Evolutionary conservation across 2,888 invertebrate species (phyloP), one percentile per base, ranked within the genome.

Genomic region (Apantesis nais): DNA sequence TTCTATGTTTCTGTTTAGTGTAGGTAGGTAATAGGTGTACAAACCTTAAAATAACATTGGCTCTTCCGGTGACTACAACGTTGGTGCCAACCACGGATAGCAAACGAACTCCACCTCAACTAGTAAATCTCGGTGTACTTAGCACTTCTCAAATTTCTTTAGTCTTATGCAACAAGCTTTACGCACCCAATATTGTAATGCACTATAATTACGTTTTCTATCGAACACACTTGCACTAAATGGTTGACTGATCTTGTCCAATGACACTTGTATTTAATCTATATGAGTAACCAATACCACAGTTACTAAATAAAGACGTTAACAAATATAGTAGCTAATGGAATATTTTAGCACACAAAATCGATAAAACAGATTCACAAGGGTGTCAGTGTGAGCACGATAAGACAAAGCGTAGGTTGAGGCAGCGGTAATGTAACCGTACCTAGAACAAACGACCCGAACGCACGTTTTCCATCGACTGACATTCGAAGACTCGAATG

Each of bases 1-100:
- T 77, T 72, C 74, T 78, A 71, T 75, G 77, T 75, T 81, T 83
- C 76, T 74, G 77, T 77, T 77, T 80, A 82, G 78, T 83, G 74
- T 75, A 80, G 68, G 67, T 77, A 84, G 78, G 80, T 84, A 75
- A 77, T 81, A 75, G 75, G 62, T 66, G 55, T 70, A 88, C 91
- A 78, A 88, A 94, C 94, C 93, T 93, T 92, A 93, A 90, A 91
- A 92, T 91, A 93, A 90, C 94, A 94, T 94, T 94, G 90, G 91
- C 90, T 91, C 90, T 91, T 92, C 90, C 90, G 90, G 90, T 90
- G 89, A 88, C 84, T 88, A 79, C 78, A 82, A 82, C 86, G 87
- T 85, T 85, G 88, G 86, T 90, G 90, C 88, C 90, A 90, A 90
- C 87, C 85, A 84, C 86, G 83, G 86, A 81, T 83, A 85, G 85